Percentiles rank a stretch among this genome's conserved stretches.
Evolutionary conservation across 2,113 vertebrate species (phyloP).

Genomic region (Pao palembangensis): DNA sequence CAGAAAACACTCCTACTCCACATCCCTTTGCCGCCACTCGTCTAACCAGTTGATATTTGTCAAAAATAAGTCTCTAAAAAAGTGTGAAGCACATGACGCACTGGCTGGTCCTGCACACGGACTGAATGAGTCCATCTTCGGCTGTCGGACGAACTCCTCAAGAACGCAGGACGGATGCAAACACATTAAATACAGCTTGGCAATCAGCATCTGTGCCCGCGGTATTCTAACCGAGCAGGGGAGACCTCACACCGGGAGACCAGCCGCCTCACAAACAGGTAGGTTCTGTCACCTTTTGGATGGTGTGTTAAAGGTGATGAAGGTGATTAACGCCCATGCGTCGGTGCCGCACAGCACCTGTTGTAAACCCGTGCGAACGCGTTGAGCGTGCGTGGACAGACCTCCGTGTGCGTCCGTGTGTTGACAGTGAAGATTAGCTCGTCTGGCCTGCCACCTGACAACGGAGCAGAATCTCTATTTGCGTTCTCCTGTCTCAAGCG

Average conservation of each 20-base stretch:
- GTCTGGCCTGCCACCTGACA: background rate
- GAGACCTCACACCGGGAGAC: slow-evolving; percentile 39
- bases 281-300: slow-evolving; percentile 16
- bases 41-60: slow-evolving; percentile 52
- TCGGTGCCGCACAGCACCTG: slow-evolving; percentile 55
- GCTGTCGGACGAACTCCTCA: slow-evolving; percentile 50
- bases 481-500: background rate
- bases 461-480: slow-evolving; percentile 13
- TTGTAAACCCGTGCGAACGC: slow-evolving; percentile 41
- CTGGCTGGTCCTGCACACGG: slow-evolving; percentile 34
- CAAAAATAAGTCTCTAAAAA: slow-evolving; percentile 40
- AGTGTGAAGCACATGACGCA: slow-evolving; percentile 47
- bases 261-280: slow-evolving; percentile 51
- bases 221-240: slow-evolving; percentile 33
- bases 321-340: slow-evolving; percentile 37
- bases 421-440: background rate
- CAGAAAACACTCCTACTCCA: background rate
- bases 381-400: slow-evolving; percentile 19
- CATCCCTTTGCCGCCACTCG: slow-evolving; percentile 15
- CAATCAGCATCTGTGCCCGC: slow-evolving; percentile 27
- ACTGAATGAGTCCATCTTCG: slow-evolving; percentile 61
- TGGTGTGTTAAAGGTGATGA: slow-evolving; percentile 33
- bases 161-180: slow-evolving; percentile 53
- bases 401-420: background rate
- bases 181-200: slow-evolving; percentile 45